Conservation (phyloP, 2,113 vertebrate genomes). For the Poecile atricapillus region DNA sequence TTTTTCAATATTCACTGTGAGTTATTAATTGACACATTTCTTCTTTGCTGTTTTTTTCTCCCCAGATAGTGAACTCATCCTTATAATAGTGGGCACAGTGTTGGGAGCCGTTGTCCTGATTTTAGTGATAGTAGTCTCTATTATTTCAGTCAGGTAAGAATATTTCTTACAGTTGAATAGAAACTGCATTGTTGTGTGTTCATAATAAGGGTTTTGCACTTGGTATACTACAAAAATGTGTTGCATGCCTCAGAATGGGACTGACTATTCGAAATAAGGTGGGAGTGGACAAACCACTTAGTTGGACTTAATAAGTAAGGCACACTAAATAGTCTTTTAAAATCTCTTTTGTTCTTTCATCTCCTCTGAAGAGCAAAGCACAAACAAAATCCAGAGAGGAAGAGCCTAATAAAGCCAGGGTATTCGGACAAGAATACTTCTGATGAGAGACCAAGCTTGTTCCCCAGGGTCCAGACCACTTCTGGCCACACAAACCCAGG, state of each 20-base stretch:
- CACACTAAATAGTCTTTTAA: neutral
- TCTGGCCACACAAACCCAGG: neutral
- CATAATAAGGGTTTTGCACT: neutral
- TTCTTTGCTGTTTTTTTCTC: neutral
- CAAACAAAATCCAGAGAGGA: neutral
- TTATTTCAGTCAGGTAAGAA: slow-evolving; percentile 47
- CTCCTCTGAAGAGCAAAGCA: neutral
- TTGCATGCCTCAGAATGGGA: neutral
- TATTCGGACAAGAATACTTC: neutral
- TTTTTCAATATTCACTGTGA: neutral
- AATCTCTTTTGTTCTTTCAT: neutral
- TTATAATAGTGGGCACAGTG: slow-evolving; percentile 65
- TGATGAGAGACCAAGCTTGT: neutral
- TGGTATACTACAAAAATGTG: neutral
- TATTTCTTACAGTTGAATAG: neutral
- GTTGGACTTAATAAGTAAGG: neutral
- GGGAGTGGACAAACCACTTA: neutral
- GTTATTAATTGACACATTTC: neutral
- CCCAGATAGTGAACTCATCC: slow-evolving; percentile 65
- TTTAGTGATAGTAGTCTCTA: neutral
- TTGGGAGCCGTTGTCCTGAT: slow-evolving; percentile 37
- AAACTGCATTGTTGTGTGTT: neutral
- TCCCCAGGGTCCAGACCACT: slow-evolving; percentile 49
- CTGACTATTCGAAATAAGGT: neutral
- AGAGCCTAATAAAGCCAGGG: neutral